Evolutionary conservation across 2,888 invertebrate species (phyloP), one percentile per base, ranked within the genome.

Genomic region (Onchidella celtica): DNA sequence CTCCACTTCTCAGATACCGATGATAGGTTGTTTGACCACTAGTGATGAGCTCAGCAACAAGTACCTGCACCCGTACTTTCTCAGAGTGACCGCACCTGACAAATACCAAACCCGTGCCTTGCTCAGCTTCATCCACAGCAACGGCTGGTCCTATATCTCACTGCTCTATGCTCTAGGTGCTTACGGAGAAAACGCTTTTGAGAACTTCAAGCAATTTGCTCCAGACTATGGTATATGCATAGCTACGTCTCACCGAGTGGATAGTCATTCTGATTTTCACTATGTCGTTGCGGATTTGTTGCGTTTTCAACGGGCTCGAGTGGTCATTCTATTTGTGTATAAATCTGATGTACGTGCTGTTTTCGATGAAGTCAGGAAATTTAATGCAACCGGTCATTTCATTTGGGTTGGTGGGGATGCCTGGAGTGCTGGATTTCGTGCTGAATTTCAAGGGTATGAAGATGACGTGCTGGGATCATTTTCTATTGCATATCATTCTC

Each of bases 81-180:
- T 89, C 81, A 78, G 89, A 17, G 85, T 88, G 77, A 84, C 86
- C 0, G 85, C 89, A 0, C 87, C 89, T 3, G 89, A 89, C 78
- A 59, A 73, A 21, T 84, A 85, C 65, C 89, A 89, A 61, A 85
- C 86, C 61, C 66, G 73, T 32, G 87, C 87, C 17, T 87, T 90
- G 6, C 55, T 88, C 1, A 77, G 70, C 24, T 75, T 90, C 11
- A 77, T 90, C 29, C 36, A 69, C 3, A 81, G 85, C 65, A 87
- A 89, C 68, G 96, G 96, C 91, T 96, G 96, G 96, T 96, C 95
- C n/a, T 96, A 96, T 92, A 95, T 96, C 63, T 96, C 96, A 69
- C 95, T 95, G 21, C 95, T 96, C 79, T 95, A 96, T 92, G 95
- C 95, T 1, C 95, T 96, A 89, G 96, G 96, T 4, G 87, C 87